Percentiles rank a stretch among this genome's conserved stretches.
phyloP scores from a whole-genome alignment of 2,888 invertebrate genomes.

The Dascillus cervinus region DNA sequence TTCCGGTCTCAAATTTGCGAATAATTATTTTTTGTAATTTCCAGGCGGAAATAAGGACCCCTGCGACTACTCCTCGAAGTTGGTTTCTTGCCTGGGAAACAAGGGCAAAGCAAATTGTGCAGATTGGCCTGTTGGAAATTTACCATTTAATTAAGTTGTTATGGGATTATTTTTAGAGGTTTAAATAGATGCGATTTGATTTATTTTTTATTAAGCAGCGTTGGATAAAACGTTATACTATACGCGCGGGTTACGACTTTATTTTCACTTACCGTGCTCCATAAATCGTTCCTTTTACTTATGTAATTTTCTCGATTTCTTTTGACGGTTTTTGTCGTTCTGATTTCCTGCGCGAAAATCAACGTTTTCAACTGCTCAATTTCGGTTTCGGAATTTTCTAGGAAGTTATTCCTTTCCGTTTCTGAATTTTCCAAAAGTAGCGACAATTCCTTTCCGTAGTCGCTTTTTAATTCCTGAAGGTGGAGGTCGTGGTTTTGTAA shows the following conservation, averaged over 20 bases:
- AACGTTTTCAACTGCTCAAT: constrained; percentile 39
- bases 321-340: constrained; percentile 35
- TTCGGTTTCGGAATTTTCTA: constrained; percentile 39
- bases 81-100: constrained; percentile 60
- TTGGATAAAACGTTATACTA: too few relatives aligned
- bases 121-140: constrained; percentile 58
- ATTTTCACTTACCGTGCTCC: constrained; percentile 44
- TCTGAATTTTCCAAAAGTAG: constrained; percentile 46
- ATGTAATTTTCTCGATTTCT: constrained; percentile 31
- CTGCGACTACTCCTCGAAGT: constrained; percentile 58
- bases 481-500: too few relatives aligned
- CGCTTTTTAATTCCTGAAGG: not conserved
- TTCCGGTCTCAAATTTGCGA: not conserved
- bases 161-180: too few relatives aligned
- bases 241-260: too few relatives aligned
- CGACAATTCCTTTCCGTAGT: constrained; percentile 41
- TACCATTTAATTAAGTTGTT: constrained; percentile 42
- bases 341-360: constrained; percentile 31
- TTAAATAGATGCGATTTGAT: too few relatives aligned
- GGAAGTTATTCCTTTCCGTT: constrained; percentile 47
- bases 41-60: constrained; percentile 51
- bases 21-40: constrained; percentile 19
- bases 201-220: too few relatives aligned
- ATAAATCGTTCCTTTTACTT: constrained; percentile 45
- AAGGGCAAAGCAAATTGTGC: constrained; percentile 67